Evolutionary conservation across 2,113 vertebrate species (phyloP).

Genomic region (Nibea coibor): DNA sequence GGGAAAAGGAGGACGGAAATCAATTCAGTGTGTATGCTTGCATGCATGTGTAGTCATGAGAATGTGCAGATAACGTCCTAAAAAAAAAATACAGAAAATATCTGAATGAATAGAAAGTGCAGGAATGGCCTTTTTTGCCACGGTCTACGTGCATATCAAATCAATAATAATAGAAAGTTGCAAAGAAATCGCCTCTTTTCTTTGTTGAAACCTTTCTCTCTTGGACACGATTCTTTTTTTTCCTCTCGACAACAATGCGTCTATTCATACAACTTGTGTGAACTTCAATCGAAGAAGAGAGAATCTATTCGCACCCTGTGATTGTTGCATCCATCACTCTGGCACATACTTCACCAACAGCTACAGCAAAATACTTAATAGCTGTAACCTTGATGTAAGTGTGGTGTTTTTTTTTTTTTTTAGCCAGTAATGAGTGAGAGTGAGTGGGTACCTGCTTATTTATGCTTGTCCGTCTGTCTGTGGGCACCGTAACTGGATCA

Average conservation of each 20-base stretch:
- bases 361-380: conserved; percentile 36
- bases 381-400: conserved; percentile 43
- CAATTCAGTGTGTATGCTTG: conserved; percentile 23
- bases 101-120: neutral
- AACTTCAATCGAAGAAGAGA: conserved; percentile 33
- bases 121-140: conserved; percentile 1
- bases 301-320: neutral
- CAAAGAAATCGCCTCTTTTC: neutral
- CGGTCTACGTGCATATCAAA: conserved; percentile 1
- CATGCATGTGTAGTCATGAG: conserved; percentile 37
- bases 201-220: conserved; percentile 28
- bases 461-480: conserved; percentile 27
- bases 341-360: conserved; percentile 30
- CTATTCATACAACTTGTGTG: conserved; percentile 8
- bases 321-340: conserved; percentile 47
- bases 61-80: conserved; percentile 25
- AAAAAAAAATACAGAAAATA: conserved; percentile 38
- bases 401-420: conserved; percentile 20
- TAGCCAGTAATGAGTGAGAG: conserved; percentile 24
- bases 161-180: conserved; percentile 30
- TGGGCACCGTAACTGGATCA: conserved; percentile 44
- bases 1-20: conserved; percentile 28
- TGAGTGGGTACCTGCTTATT: conserved; percentile 38
- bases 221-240: neutral
- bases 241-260: neutral